These are phyloP conservation scores for Glossosoma conforme DNA, from an alignment of 1,140 invertebrate species.

Conservation along the genomic window DNA sequence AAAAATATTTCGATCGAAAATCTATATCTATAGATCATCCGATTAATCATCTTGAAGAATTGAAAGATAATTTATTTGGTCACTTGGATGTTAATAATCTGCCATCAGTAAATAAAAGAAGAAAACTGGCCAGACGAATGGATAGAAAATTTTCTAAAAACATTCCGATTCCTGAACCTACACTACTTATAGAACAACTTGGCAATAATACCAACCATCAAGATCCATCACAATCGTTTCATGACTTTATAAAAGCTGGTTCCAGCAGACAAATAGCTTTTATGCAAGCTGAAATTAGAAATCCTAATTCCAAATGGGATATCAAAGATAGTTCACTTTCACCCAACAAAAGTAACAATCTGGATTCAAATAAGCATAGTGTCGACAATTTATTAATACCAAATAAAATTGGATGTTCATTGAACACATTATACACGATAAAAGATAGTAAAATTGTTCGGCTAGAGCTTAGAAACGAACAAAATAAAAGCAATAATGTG, in stretches of 20 bases:
- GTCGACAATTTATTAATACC: not conserved
- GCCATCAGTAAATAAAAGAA: conserved; percentile 19
- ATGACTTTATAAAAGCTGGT: conserved; percentile 21
- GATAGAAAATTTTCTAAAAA: conserved; percentile 21
- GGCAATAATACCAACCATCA: not conserved
- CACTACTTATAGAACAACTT: not conserved
- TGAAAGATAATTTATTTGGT: conserved; percentile 35
- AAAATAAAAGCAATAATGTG: conserved; percentile 3
- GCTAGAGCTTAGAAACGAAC: conserved; percentile 21
- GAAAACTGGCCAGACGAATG: conserved; percentile 30
- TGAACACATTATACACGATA: conserved; percentile 39
- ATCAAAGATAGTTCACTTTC: conserved; percentile 16
- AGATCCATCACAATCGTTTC: conserved; percentile 7
- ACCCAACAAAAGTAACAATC: conserved; percentile 5
- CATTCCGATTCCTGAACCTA: conserved; percentile 17
- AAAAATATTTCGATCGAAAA: not conserved
- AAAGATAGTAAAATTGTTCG: conserved; percentile 38
- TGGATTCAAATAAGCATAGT: conserved; percentile 7
- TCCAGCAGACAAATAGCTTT: not conserved
- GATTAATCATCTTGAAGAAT: conserved; percentile 34
- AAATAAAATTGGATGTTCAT: conserved; percentile 32
- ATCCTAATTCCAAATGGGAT: conserved; percentile 29
- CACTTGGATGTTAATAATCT: conserved; percentile 25
- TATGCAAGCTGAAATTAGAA: not conserved
- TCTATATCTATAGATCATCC: conserved; percentile 26